phyloP scores from a whole-genome alignment of 2,797 vertebrate species.

The Borostomias antarcticus region DNA sequence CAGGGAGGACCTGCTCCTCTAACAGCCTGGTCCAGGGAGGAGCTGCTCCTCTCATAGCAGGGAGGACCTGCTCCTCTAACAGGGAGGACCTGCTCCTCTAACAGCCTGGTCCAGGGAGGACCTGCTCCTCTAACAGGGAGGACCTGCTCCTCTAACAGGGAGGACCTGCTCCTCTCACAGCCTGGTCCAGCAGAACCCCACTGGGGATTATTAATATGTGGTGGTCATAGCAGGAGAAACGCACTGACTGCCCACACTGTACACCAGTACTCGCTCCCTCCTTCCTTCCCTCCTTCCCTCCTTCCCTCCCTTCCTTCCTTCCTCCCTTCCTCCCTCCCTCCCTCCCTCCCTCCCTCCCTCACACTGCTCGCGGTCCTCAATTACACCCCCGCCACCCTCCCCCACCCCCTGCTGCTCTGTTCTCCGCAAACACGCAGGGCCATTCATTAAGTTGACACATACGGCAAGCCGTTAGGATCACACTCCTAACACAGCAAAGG shows the following conservation, averaged over 20 bases:
- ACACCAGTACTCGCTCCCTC: neutral
- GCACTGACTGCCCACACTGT: slow-evolving; percentile 10
- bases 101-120: slow-evolving; percentile 10
- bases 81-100: slow-evolving; percentile 4
- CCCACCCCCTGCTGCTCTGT: neutral
- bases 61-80: too few relatives aligned
- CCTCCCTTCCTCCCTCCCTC: neutral
- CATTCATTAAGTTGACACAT: slow-evolving; percentile 50
- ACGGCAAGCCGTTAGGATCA: slow-evolving; percentile 39
- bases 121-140: too few relatives aligned
- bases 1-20: too few relatives aligned
- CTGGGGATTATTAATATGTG: slow-evolving; percentile 26
- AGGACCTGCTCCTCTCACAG: slow-evolving; percentile 12
- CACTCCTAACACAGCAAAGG: slow-evolving; percentile 23
- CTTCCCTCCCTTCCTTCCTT: too few relatives aligned
- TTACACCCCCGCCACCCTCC: too few relatives aligned
- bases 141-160: too few relatives aligned
- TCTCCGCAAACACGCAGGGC: slow-evolving; percentile 6
- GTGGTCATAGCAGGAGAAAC: slow-evolving; percentile 15
- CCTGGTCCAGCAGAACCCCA: slow-evolving; percentile 22
- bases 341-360: neutral
- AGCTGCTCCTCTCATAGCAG: too few relatives aligned
- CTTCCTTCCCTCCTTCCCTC: neutral
- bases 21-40: too few relatives aligned
- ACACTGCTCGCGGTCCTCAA: too few relatives aligned